Evolutionary conservation across 2,888 invertebrate species (phyloP), one percentile per base, ranked within the genome.

Genomic region (Volucella zonaria): DNA sequence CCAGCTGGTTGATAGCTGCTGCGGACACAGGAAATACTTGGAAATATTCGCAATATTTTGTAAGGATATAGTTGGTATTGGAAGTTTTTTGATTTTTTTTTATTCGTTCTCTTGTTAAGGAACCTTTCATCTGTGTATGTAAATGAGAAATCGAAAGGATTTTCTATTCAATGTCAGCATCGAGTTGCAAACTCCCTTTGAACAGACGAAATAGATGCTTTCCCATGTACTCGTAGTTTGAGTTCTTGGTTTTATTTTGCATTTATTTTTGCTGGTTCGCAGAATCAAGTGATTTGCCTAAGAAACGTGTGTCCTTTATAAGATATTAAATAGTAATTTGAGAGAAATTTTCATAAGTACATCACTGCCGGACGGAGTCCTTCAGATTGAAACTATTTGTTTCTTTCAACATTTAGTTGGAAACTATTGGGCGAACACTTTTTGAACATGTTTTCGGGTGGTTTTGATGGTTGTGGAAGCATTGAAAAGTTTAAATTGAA

Each of bases 1-100:
- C 31, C 31, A 31, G 31, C 6, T 31, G 49, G 40, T 71, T 43
- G 59, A 47, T 56, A n/a, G 43, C 59, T 71, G 49, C 58, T 45
- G 15, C 23, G 40, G 10, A 31, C 31, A 31, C 1, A 64, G 8
- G 11, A 58, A 75, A 73, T 83, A 80, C 83, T 66, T 12, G 45
- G 75, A 83, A 83, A 71, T 67, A 40, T 58, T 71, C 67, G 83
- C 51, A 83, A 80, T 67, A 83, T 80, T 80, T 83, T 71, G 80
- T 66, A 83, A 83, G 70, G 52, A 81, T 59, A 42, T 45, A 12
- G n/a, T 31, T 6, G 31, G 31, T 6, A 31, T 31, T 23, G 67
- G 71, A 71, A 70, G 54, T 15, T 67, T 70, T 64, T 47, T 14
- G 18, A 8, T 40, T 23, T 59, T 8, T 62, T 42, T 45, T 3